phyloP scores from a whole-genome alignment of 2,797 vertebrate species.

The Falco berigora region DNA sequence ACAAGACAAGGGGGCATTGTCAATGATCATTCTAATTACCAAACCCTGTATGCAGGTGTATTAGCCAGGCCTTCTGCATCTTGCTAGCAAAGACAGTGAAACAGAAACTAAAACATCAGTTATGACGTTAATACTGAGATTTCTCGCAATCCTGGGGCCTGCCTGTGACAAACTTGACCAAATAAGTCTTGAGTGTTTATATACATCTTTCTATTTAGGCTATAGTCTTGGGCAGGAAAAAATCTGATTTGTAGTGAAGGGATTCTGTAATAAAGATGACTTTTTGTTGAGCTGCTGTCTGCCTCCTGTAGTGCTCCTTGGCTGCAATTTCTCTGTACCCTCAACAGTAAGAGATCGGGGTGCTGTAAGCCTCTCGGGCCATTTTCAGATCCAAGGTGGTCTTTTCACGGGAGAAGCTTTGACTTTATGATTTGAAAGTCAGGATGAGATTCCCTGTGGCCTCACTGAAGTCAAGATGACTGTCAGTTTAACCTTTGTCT shows the following conservation, averaged over 20 bases:
- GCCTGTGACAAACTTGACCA: neutral
- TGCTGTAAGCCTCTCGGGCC: neutral
- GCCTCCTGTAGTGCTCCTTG: neutral
- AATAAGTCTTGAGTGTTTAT: neutral
- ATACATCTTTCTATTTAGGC: neutral
- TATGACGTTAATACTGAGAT: neutral
- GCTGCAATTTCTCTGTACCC: neutral
- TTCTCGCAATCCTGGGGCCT: neutral
- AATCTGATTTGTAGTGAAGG: neutral
- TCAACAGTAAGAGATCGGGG: neutral
- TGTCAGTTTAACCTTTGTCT: neutral
- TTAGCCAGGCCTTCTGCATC: neutral
- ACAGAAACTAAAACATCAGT: neutral
- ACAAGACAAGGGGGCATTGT: neutral
- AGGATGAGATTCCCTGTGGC: neutral
- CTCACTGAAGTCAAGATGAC: neutral
- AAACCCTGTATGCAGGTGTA: neutral
- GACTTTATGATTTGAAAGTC: neutral
- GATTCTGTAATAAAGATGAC: neutral
- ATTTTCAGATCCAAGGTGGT: neutral
- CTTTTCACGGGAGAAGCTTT: neutral
- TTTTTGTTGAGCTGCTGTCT: neutral
- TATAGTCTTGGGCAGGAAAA: neutral
- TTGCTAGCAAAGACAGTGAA: neutral
- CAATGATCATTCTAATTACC: neutral